These are phyloP conservation scores for Xiphorhynchus elegans DNA, from an alignment of 2,113 vertebrate species.

Conservation along the genomic window DNA sequence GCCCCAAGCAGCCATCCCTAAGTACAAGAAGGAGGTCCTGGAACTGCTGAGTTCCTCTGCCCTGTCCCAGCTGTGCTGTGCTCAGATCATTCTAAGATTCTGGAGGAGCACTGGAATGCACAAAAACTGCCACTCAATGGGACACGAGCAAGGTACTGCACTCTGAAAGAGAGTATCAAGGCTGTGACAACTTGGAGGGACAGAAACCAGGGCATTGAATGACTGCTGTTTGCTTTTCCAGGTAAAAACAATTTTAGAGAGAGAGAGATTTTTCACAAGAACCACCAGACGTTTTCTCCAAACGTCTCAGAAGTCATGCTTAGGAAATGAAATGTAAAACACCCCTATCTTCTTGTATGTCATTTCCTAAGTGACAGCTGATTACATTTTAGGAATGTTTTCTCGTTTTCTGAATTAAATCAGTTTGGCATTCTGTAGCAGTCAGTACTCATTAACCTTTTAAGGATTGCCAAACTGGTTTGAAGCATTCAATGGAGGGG, in stretches of 20 bases:
- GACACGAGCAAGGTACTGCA: not conserved
- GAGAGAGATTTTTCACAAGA: accelerated
- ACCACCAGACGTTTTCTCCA: not conserved
- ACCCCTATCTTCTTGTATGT: not conserved
- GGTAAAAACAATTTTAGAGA: not conserved
- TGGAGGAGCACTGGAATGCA: not conserved
- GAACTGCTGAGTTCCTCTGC: not conserved
- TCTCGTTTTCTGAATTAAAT: slow-evolving; percentile 56
- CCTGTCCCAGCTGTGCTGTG: not conserved
- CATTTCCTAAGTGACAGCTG: slow-evolving; percentile 48
- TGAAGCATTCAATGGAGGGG: not conserved
- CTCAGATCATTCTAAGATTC: not conserved
- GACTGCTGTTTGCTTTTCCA: not conserved
- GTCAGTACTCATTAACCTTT: slow-evolving; percentile 59
- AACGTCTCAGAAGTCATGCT: not conserved
- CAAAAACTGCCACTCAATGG: not conserved
- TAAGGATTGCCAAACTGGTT: slow-evolving; percentile 27
- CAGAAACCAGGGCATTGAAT: not conserved
- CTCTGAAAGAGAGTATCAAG: not conserved
- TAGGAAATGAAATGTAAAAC: slow-evolving; percentile 30
- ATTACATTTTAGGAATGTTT: slow-evolving; percentile 49
- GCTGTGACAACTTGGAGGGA: not conserved
- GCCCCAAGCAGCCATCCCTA: not conserved
- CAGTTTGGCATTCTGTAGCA: slow-evolving; percentile 45
- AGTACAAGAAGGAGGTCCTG: not conserved